Evolutionary conservation across 2,113 vertebrate genomes (phyloP).

Genomic region (Limnothrissa miodon): DNA sequence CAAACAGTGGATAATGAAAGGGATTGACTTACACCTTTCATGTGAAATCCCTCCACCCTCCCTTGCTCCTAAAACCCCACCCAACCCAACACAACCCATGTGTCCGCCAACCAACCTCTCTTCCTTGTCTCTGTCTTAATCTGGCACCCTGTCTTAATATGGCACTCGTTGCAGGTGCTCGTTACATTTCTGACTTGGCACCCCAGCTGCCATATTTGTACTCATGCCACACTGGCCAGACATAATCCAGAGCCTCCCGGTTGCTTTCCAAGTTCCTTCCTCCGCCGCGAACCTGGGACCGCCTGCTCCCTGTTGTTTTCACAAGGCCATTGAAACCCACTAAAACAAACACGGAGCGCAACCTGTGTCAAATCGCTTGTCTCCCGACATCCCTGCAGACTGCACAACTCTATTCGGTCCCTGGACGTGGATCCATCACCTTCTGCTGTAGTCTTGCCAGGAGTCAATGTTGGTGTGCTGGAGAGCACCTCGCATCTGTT

Average conservation of each 20-base stretch:
- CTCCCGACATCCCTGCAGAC: conserved; percentile 37
- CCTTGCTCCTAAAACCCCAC: neutral
- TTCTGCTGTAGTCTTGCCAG: neutral
- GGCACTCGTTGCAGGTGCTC: conserved; percentile 67
- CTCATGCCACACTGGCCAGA: conserved; percentile 69
- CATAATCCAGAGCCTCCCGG: conserved; percentile 74
- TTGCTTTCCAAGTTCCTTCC: conserved; percentile 57
- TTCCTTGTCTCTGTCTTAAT: neutral
- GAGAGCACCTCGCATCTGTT: neutral
- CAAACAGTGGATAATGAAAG: conserved; percentile 8
- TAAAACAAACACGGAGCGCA: conserved; percentile 47
- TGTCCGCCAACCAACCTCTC: neutral
- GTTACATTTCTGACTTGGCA: conserved; percentile 50
- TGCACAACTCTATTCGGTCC: conserved; percentile 33
- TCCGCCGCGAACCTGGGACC: conserved; percentile 62
- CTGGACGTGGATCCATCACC: neutral
- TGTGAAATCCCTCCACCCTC: neutral
- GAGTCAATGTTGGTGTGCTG: neutral
- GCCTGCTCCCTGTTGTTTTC: conserved; percentile 59
- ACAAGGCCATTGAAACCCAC: conserved; percentile 54
- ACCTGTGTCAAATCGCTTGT: conserved; percentile 42
- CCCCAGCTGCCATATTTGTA: conserved; percentile 69
- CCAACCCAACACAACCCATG: neutral
- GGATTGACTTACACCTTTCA: neutral
- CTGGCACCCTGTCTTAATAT: conserved; percentile 70